Evolutionary conservation across 2,888 invertebrate species (phyloP).

Genomic region (Agapostemon virescens): DNA sequence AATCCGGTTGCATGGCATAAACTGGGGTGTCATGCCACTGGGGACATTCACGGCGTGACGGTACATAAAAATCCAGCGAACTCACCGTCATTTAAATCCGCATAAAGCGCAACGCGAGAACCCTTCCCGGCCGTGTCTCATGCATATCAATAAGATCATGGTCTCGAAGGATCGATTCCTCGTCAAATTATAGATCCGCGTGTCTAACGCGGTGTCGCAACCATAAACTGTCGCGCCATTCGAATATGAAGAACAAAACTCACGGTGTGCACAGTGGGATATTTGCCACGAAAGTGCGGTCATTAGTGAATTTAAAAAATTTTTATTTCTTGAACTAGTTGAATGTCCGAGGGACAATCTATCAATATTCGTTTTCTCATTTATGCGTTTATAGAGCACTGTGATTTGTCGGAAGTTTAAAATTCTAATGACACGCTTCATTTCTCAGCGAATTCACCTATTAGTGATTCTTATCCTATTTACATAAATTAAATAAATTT

Average conservation of each 20-base stretch:
- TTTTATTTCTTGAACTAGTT: too few relatives aligned
- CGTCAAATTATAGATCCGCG: slow-evolving; percentile 2
- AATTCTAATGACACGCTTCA: too few relatives aligned
- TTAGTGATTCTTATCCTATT: too few relatives aligned
- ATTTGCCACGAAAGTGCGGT: too few relatives aligned
- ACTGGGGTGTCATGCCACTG: slow-evolving; percentile 11
- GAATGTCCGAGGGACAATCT: too few relatives aligned
- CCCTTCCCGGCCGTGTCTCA: not conserved
- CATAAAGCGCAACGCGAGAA: not conserved
- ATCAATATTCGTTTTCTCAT: too few relatives aligned
- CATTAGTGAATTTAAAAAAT: too few relatives aligned
- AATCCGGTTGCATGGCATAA: slow-evolving; percentile 14
- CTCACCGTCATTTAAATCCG: slow-evolving; percentile 19
- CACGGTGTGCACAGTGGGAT: too few relatives aligned
- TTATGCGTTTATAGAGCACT: too few relatives aligned
- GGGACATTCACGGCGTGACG: slow-evolving; percentile 20
- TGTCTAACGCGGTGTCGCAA: not conserved
- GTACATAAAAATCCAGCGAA: slow-evolving; percentile 11
- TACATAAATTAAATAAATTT: too few relatives aligned
- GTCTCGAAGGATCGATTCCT: not conserved
- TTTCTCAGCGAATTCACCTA: too few relatives aligned
- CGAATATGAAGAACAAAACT: not conserved
- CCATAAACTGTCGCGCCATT: not conserved
- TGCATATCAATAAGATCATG: not conserved
- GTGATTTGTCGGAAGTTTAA: too few relatives aligned